phyloP scores from a whole-genome alignment of 2,797 vertebrate genomes.

The Gadopsis bispinosus region DNA sequence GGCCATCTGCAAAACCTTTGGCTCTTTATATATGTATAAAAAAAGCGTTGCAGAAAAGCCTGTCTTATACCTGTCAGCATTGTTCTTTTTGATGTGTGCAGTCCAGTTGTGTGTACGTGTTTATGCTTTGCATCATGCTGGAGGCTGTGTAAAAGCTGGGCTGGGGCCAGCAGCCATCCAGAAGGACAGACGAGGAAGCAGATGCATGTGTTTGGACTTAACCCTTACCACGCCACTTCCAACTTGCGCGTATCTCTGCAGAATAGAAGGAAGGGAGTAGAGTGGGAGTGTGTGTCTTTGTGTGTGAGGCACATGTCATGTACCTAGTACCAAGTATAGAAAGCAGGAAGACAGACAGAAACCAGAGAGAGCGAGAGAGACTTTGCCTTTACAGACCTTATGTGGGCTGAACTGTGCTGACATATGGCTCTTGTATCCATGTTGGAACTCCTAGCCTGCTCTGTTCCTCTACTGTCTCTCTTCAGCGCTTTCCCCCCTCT shows the following conservation, averaged over 20 bases:
- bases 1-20: conserved; percentile 54
- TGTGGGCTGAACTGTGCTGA: conserved; percentile 49
- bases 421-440: conserved; percentile 51
- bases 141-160: conserved; percentile 64
- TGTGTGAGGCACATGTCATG: conserved; percentile 6
- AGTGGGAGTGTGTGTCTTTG: conserved; percentile 19
- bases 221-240: conserved; percentile 82
- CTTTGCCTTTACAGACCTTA: conserved; percentile 24
- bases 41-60: conserved; percentile 19
- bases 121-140: conserved; percentile 60
- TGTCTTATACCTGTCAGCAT: conserved; percentile 28
- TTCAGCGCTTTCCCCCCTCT: conserved; percentile 26
- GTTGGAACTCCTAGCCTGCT: conserved; percentile 41
- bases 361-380: conserved; percentile 20
- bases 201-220: conserved; percentile 84
- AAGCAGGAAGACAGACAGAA: conserved; percentile 27
- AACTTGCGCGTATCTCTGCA: conserved; percentile 56
- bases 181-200: conserved; percentile 83
- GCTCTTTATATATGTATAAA: not conserved
- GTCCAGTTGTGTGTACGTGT: conserved; percentile 59
- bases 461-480: conserved; percentile 29
- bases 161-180: conserved; percentile 74
- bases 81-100: conserved; percentile 41
- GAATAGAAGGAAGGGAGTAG: conserved; percentile 33
- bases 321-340: conserved; percentile 33